Percentiles rank a stretch among this genome's conserved stretches.
These are phyloP conservation scores for Hepsetus odoe DNA, from an alignment of 2,113 vertebrate species.

Conservation along the genomic window DNA sequence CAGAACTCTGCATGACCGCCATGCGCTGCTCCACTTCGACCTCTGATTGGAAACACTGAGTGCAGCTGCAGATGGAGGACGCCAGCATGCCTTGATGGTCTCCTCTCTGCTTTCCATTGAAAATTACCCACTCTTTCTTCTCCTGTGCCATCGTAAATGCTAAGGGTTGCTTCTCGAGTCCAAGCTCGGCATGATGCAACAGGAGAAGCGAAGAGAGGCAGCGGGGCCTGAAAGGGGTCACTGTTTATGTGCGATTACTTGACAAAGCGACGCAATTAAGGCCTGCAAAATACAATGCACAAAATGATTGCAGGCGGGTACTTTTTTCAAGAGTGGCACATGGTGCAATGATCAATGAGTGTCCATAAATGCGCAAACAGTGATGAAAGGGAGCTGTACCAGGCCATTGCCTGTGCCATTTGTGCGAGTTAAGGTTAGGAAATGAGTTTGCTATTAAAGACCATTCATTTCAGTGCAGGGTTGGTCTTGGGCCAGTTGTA, in stretches of 20 bases:
- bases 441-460: constrained; percentile 23
- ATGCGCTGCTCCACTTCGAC: not conserved
- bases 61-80: constrained; percentile 15
- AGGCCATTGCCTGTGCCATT: not conserved
- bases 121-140: constrained; percentile 12
- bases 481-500: not conserved
- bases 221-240: constrained; percentile 2
- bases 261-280: constrained; percentile 42
- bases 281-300: constrained; percentile 26
- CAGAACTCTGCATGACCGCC: not conserved
- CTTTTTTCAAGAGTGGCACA: constrained; percentile 10
- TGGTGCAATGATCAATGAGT: constrained; percentile 26
- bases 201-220: not conserved
- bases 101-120: constrained; percentile 19
- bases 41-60: constrained; percentile 10
- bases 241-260: constrained; percentile 43
- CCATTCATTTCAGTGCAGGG: not conserved
- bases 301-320: constrained; percentile 29
- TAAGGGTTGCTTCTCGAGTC: constrained; percentile 6
- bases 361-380: not conserved
- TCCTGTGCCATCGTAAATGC: not conserved
- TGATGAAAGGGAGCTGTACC: constrained; percentile 27
- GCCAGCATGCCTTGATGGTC: constrained; percentile 7
- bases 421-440: constrained; percentile 16
- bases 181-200: constrained; percentile 18